A percentile compares a stretch with the other conserved stretches of the same genome.
Evolutionary conservation across 2,113 vertebrate species (phyloP).

Genomic region (Nothobranchius kuhntae): DNA sequence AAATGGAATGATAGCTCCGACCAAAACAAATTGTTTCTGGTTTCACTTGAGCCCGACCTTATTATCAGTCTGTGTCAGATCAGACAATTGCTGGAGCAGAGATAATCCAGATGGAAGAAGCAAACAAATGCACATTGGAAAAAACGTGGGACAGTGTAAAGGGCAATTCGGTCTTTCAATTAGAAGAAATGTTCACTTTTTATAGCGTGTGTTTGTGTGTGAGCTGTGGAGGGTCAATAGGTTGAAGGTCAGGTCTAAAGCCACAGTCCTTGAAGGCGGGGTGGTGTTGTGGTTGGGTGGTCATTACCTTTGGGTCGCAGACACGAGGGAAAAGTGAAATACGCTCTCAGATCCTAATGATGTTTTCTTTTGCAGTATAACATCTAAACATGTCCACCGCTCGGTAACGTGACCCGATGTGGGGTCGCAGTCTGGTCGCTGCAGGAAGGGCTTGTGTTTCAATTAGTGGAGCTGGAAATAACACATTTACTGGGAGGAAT

Average conservation of each 20-base stretch:
- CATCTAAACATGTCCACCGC: conserved; percentile 77
- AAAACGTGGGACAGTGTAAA: conserved; percentile 2
- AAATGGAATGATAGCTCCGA: conserved; percentile 76
- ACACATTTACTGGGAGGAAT: conserved; percentile 49
- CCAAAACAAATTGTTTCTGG: conserved; percentile 79
- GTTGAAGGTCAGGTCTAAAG: conserved; percentile 77
- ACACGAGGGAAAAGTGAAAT: conserved; percentile 75
- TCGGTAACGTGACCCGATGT: conserved; percentile 74
- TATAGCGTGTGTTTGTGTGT: conserved; percentile 12
- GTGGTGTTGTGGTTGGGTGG: conserved; percentile 22
- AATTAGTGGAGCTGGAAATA: conserved; percentile 64
- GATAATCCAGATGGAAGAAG: conserved; percentile 66
- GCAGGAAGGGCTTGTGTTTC: conserved; percentile 75
- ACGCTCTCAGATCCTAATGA: conserved; percentile 72
- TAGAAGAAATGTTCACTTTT: conserved; percentile 14
- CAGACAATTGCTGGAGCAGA: conserved; percentile 68
- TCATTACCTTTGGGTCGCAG: conserved; percentile 57
- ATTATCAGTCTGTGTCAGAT: conserved; percentile 77
- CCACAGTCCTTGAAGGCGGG: conserved; percentile 38
- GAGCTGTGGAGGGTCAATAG: conserved; percentile 43
- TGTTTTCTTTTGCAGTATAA: conserved; percentile 76
- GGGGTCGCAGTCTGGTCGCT: conserved; percentile 75
- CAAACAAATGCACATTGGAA: conserved; percentile 24
- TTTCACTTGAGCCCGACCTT: conserved; percentile 73
- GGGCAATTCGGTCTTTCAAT: conserved; percentile 18